Evolutionary conservation across 2,888 invertebrate species (phyloP).

Genomic region (Crocallis elinguaria): DNA sequence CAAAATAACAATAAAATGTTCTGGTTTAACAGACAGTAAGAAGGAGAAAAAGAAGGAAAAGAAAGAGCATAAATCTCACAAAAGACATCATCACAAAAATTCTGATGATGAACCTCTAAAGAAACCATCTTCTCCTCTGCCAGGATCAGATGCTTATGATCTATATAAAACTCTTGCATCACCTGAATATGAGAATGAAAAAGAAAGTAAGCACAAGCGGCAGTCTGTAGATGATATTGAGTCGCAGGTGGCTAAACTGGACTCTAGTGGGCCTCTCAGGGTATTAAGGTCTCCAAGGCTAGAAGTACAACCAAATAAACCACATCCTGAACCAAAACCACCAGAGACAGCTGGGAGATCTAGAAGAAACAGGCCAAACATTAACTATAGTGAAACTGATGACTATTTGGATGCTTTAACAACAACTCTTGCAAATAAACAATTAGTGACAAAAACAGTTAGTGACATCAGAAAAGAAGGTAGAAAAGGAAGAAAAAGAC

Average conservation of each 20-base stretch:
- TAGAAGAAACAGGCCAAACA: conserved; percentile 76
- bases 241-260: conserved; percentile 66
- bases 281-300: conserved; percentile 64
- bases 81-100: conserved; percentile 72
- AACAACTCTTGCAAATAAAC: conserved; percentile 65
- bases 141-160: conserved; percentile 79
- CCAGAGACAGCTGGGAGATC: conserved; percentile 73
- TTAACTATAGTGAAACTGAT: conserved; percentile 85
- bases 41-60: conserved; percentile 78
- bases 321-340: conserved; percentile 73
- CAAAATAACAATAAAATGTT: conserved; percentile 81
- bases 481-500: conserved; percentile 70
- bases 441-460: conserved; percentile 67
- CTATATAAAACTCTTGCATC: conserved; percentile 82
- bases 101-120: conserved; percentile 68
- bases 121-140: conserved; percentile 78
- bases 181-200: conserved; percentile 64
- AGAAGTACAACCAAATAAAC: conserved; percentile 62
- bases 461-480: conserved; percentile 74
- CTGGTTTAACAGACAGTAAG: conserved; percentile 68
- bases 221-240: conserved; percentile 68
- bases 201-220: conserved; percentile 53
- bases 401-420: conserved; percentile 80
- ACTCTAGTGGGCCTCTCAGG: conserved; percentile 58
- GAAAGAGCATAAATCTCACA: conserved; percentile 83